Evolutionary conservation across 2,888 invertebrate genomes (phyloP).

Genomic region (Nemoura dubitans): DNA sequence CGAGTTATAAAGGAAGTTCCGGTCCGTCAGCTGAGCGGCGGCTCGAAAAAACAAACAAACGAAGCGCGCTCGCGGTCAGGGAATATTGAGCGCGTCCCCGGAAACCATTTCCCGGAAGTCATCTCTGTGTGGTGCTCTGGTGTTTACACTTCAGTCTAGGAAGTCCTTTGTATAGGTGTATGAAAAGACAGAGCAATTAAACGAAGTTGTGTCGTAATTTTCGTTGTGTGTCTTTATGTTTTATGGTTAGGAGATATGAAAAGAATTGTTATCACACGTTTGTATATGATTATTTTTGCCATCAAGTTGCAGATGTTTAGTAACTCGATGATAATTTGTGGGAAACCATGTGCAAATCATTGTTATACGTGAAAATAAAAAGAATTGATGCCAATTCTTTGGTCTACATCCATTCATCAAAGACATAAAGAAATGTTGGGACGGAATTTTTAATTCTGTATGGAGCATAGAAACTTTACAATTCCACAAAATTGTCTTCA

Average conservation of each 20-base stretch:
- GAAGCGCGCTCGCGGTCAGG: background rate
- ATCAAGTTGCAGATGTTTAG: background rate
- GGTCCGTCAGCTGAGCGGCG: background rate
- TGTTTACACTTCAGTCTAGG: background rate
- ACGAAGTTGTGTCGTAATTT: too few relatives aligned
- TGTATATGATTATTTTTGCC: background rate
- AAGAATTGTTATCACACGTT: background rate
- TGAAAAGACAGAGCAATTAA: too few relatives aligned
- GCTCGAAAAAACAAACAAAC: background rate
- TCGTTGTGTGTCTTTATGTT: background rate
- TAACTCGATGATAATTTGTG: background rate
- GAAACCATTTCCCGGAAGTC: background rate
- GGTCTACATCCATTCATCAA: background rate
- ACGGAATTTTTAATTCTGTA: background rate
- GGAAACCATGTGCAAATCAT: background rate
- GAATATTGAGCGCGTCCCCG: background rate
- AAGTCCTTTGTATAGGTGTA: background rate
- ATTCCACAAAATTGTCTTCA: background rate
- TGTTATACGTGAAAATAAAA: background rate
- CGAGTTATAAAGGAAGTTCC: background rate
- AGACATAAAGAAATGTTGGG: background rate
- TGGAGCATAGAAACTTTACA: background rate
- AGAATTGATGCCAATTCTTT: background rate
- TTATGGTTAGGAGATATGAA: background rate
- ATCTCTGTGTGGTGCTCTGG: background rate